These are phyloP conservation scores for Saxidomus purpurata DNA, from an alignment of 1,140 invertebrate species.

Conservation along the genomic window DNA sequence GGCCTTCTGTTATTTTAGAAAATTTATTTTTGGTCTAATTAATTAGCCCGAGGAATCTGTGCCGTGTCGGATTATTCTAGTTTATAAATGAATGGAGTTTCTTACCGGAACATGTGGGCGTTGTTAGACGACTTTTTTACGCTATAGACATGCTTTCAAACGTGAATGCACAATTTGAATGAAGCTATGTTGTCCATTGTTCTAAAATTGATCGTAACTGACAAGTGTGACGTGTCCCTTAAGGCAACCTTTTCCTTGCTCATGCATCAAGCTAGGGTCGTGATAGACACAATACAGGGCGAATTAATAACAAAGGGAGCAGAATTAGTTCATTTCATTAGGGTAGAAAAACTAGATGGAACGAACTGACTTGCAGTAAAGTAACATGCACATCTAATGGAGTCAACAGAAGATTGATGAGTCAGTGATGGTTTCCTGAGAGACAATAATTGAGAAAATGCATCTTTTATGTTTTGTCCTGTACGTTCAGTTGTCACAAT, in stretches of 20 bases:
- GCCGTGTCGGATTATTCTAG: no score
- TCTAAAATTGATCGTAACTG: not conserved
- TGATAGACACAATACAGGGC: not conserved
- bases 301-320: not conserved
- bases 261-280: not conserved
- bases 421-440: not conserved
- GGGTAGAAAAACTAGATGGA: constrained; percentile 11
- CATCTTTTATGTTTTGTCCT: not conserved
- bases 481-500: no score
- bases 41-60: no score
- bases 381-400: not conserved
- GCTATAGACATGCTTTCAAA: no score
- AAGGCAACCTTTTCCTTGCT: not conserved
- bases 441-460: not conserved
- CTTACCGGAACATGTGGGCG: no score
- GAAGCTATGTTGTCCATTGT: not conserved
- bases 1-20: no score
- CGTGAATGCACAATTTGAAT: not conserved
- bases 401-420: constrained; percentile 15
- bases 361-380: not conserved
- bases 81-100: no score
- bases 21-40: no score
- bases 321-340: constrained; percentile 35
- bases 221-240: not conserved
- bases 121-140: no score